Evolutionary conservation across 2,888 invertebrate genomes (phyloP).

Genomic region (Cosmorhoe ocellata): DNA sequence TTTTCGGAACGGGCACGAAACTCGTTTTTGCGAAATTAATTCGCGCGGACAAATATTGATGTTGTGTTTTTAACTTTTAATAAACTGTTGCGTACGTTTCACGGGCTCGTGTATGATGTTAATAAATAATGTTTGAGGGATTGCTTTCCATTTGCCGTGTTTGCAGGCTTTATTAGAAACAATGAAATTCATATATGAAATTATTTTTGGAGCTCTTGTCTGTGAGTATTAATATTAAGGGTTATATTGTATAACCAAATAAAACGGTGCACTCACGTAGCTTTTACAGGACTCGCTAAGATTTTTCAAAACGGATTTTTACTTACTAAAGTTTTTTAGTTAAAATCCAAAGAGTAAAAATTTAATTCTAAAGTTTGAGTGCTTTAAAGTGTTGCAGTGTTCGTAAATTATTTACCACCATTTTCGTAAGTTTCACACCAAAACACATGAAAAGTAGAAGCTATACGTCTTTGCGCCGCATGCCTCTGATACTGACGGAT

Average conservation of each 20-base stretch:
- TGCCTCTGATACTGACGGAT: conserved; percentile 62
- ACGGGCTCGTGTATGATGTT: conserved; percentile 14
- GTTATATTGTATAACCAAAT: no score
- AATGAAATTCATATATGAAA: conserved; percentile 11
- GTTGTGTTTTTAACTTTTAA: conserved; percentile 38
- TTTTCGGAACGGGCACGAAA: conserved; percentile 39
- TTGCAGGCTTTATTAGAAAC: conserved; percentile 10
- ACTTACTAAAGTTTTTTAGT: no score
- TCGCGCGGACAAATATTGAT: conserved; percentile 37
- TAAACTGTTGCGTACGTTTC: conserved; percentile 27
- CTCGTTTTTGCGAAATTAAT: conserved; percentile 40
- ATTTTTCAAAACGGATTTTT: no score
- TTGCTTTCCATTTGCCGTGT: conserved; percentile 19
- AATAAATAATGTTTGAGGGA: conserved; percentile 24
- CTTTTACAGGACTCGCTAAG: no score
- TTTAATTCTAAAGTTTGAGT: no score
- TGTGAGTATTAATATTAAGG: neutral
- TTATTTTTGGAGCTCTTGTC: neutral
- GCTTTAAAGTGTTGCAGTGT: neutral
- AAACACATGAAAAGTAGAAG: conserved; percentile 25
- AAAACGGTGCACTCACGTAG: no score
- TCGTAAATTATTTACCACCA: conserved; percentile 5
- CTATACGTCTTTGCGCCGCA: conserved; percentile 50
- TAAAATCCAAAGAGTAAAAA: no score
- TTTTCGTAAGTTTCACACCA: conserved; percentile 20